Conservation (phyloP, 2,113 vertebrate genomes). For the Centropristis striata region DNA sequence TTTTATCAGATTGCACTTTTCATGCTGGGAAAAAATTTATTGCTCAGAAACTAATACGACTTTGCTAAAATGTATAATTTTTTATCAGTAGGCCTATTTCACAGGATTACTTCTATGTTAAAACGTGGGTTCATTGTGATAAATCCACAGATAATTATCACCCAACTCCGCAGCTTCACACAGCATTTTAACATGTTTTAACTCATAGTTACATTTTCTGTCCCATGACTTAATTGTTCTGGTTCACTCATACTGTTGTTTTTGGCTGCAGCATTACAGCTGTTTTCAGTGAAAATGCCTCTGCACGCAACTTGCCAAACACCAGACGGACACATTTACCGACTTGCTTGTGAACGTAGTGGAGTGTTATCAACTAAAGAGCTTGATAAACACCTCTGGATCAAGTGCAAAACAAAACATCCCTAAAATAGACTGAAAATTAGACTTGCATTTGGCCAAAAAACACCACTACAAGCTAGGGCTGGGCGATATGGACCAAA, state of each 20-base stretch:
- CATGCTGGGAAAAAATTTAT: slow-evolving; percentile 1
- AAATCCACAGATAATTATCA: background rate
- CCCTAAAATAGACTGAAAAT: too few relatives aligned
- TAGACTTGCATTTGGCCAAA: too few relatives aligned
- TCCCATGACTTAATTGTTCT: too few relatives aligned
- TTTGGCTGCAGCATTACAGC: too few relatives aligned
- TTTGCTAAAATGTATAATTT: background rate
- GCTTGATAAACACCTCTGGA: background rate
- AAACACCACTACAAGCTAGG: too few relatives aligned
- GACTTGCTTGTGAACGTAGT: background rate
- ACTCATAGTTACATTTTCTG: background rate
- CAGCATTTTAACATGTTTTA: background rate
- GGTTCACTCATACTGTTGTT: too few relatives aligned
- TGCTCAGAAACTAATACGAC: background rate
- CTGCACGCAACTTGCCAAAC: too few relatives aligned
- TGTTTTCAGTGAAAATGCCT: too few relatives aligned
- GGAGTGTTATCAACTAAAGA: background rate
- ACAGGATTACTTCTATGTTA: too few relatives aligned
- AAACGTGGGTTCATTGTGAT: background rate
- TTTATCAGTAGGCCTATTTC: too few relatives aligned
- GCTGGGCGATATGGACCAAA: too few relatives aligned
- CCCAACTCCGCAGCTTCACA: background rate
- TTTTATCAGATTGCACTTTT: slow-evolving; percentile 46
- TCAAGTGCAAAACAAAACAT: background rate
- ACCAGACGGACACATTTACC: too few relatives aligned